Evolutionary conservation across 2,888 invertebrate genomes (phyloP).

Genomic region (Drosophila robusta): DNA sequence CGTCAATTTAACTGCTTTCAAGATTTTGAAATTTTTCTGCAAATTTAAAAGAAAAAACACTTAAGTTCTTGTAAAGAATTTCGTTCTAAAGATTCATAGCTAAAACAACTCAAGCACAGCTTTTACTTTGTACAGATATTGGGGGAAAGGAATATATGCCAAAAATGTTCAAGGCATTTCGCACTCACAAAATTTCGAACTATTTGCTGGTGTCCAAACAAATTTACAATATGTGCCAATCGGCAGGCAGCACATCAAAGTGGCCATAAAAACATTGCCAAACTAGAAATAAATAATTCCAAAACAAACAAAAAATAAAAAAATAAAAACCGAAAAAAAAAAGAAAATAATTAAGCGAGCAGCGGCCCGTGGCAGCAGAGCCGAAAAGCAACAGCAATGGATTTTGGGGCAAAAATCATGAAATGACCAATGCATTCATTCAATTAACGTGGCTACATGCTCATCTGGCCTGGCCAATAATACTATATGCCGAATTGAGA

Average conservation of each 20-base stretch:
- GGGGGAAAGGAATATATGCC: not conserved
- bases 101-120: not conserved
- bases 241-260: constrained; percentile 52
- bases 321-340: not conserved
- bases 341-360: constrained; percentile 14
- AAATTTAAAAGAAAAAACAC: too few relatives aligned
- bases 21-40: too few relatives aligned
- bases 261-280: constrained; percentile 29
- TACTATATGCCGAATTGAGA: constrained; percentile 36
- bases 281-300: constrained; percentile 21
- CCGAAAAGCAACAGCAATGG: constrained; percentile 11
- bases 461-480: constrained; percentile 16
- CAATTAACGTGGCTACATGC: constrained; percentile 62
- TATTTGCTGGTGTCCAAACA: constrained; percentile 12
- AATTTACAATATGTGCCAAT: constrained; percentile 42
- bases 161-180: constrained; percentile 11
- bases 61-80: too few relatives aligned
- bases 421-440: constrained; percentile 60
- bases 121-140: not conserved
- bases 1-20: not conserved
- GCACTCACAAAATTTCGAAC: constrained; percentile 1
- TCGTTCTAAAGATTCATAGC: not conserved
- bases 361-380: constrained; percentile 26
- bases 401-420: constrained; percentile 50
- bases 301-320: not conserved